These are phyloP conservation scores for Erethizon dorsatum DNA, from an alignment of 2,797 vertebrate species.

Conservation along the genomic window DNA sequence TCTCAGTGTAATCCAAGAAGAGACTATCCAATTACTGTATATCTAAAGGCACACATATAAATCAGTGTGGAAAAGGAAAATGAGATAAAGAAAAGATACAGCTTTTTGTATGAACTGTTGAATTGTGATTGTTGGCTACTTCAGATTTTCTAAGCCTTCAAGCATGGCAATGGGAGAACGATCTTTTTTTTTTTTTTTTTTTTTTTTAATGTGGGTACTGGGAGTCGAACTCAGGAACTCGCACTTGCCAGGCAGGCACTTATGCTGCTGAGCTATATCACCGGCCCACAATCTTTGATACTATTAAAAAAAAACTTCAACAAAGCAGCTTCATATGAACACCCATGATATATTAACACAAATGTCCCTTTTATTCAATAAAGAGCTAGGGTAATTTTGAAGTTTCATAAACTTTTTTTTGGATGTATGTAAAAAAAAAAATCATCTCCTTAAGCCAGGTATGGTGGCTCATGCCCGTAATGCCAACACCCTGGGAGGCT, in stretches of 20 bases:
- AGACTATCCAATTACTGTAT: not conserved
- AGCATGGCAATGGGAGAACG: not conserved
- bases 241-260: too few species aligned
- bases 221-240: too few species aligned
- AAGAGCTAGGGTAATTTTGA: conserved; percentile 27
- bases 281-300: not conserved
- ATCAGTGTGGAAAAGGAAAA: not conserved
- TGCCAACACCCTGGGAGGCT: not conserved
- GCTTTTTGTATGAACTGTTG: not conserved
- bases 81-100: not conserved
- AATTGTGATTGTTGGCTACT: not conserved
- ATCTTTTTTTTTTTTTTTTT: not conserved
- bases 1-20: conserved; percentile 27
- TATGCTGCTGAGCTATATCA: too few species aligned
- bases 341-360: not conserved
- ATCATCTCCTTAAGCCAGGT: not conserved
- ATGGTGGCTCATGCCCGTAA: not conserved
- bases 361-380: conserved; percentile 9
- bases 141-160: not conserved
- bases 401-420: not conserved
- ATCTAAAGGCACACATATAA: not conserved
- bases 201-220: too few species aligned
- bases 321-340: conserved; percentile 10
- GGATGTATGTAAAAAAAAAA: not conserved
- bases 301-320: not conserved